Evolutionary conservation across 2,113 vertebrate species (phyloP), one percentile per base, ranked within the genome.

Genomic region (Actenoides lindsayi): DNA sequence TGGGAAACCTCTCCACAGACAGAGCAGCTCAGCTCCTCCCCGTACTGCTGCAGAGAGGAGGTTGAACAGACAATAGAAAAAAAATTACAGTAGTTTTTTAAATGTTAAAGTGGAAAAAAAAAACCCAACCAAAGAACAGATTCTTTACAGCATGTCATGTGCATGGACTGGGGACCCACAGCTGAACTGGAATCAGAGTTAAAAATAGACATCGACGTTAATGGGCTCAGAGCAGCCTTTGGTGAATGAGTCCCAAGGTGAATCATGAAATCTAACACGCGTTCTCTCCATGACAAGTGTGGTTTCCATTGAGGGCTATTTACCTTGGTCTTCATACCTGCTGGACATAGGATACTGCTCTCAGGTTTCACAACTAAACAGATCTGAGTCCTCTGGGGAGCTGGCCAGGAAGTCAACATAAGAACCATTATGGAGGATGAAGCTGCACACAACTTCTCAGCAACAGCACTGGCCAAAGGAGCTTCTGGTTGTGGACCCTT

Each of bases 161-260:
- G 51, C 50, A 41, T 51, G 68, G 46, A 54, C 71, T 69, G 33
- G 75, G 75, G 64, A 96, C n/a, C 31, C 76, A 63, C 35, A 92
- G 87, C 82, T 96, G 93, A 51, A 88, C 46, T 20, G 69, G 74
- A 93, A 90, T 63, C 83, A n/a, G 16, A 19, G 63, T 70, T 93
- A 91, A 94, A 95, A 96, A 93, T 89, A 94, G 60, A 23, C 60
- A 67, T 50, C 3, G 5, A 44, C 4, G 1, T 39, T 59, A 37
- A 56, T 0, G 6, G 71, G 33, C 51, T 78, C 6, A 0, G 59
- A 92, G 79, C 71, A 81, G 51, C 51, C 51, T 88, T 83, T 0
- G 0, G 80, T 7, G 30, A 83, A 69, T 2, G 11, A 95, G 80
- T 83, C 90, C 56, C 83, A 90, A 93, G 93, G 89, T 79, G 94